Percentiles rank a stretch among this genome's conserved stretches.
These are phyloP conservation scores for Equus quagga DNA, from an alignment of 2,113 vertebrate species.

Conservation along the genomic window DNA sequence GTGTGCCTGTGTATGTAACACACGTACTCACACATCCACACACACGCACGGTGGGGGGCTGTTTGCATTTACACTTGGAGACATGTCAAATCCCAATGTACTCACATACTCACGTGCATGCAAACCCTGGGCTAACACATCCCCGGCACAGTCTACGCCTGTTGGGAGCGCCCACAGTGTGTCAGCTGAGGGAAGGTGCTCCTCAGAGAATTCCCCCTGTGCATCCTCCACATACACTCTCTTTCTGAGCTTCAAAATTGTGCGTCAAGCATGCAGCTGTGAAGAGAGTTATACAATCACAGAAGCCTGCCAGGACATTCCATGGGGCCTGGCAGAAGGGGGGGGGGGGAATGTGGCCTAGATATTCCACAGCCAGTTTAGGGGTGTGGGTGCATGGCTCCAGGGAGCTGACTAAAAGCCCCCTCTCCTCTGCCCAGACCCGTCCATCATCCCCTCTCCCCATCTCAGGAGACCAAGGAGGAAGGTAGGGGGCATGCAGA, in stretches of 20 bases:
- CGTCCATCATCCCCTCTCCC: neutral
- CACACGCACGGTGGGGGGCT: neutral
- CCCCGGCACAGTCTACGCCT: neutral
- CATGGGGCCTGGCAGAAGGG: neutral
- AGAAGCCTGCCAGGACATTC: conserved; percentile 26
- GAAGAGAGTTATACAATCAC: neutral
- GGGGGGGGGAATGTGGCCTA: neutral
- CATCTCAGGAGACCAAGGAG: neutral
- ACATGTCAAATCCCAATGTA: neutral
- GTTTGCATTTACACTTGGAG: neutral
- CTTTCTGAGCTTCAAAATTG: conserved; percentile 4
- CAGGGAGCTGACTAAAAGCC: neutral
- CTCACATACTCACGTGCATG: rapidly evolving
- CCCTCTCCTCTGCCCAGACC: too few species aligned
- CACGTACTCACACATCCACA: neutral
- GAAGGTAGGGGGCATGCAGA: rapidly evolving
- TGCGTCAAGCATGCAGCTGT: neutral
- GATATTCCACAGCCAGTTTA: neutral
- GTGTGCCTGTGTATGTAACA: rapidly evolving
- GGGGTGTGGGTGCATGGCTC: neutral
- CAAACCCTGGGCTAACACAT: neutral
- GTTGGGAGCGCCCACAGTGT: neutral
- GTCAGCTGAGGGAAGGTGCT: neutral
- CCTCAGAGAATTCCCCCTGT: neutral
- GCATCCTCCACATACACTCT: neutral